Percentiles rank a stretch among this genome's conserved stretches.
Evolutionary conservation across 1,140 invertebrate genomes (phyloP).

Genomic region (Venustaconcha ellipsiformis): DNA sequence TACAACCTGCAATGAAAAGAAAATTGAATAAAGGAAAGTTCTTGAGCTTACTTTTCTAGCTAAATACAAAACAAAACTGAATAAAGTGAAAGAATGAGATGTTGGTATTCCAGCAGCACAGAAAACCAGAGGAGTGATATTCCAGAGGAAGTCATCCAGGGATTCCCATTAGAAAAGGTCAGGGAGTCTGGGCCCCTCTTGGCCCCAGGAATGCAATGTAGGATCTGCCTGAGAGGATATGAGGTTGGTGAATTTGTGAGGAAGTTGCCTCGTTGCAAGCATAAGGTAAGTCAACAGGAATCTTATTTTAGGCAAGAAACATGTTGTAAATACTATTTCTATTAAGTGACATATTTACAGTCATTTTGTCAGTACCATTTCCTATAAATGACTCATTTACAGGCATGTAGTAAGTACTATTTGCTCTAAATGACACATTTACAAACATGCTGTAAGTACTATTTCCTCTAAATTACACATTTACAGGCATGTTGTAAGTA

Average conservation of each 20-base stretch:
- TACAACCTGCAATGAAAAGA: no score
- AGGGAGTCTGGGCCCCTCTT: slow-evolving; percentile 53
- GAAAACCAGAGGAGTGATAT: slow-evolving; percentile 44
- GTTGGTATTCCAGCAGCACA: slow-evolving; percentile 26
- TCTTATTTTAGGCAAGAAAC: background rate
- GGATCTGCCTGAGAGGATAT: slow-evolving; percentile 63
- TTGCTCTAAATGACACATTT: no score
- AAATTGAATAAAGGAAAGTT: no score
- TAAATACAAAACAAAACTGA: no score
- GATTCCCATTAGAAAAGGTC: slow-evolving; percentile 61
- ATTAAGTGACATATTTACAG: no score
- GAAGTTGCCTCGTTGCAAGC: slow-evolving; percentile 63
- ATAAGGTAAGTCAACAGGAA: slow-evolving; percentile 53
- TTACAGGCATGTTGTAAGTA: background rate
- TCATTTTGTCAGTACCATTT: no score
- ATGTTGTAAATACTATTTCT: background rate
- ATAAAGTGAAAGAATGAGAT: background rate
- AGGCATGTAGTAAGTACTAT: no score
- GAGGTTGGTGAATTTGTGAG: slow-evolving; percentile 58
- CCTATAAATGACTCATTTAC: no score
- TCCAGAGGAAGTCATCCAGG: slow-evolving; percentile 60
- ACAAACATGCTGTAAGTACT: no score
- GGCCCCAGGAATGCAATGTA: slow-evolving; percentile 63
- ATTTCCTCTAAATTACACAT: no score
- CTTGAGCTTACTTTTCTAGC: no score